Evolutionary conservation across 2,888 invertebrate genomes (phyloP).

Genomic region (Drosophila ezoana): DNA sequence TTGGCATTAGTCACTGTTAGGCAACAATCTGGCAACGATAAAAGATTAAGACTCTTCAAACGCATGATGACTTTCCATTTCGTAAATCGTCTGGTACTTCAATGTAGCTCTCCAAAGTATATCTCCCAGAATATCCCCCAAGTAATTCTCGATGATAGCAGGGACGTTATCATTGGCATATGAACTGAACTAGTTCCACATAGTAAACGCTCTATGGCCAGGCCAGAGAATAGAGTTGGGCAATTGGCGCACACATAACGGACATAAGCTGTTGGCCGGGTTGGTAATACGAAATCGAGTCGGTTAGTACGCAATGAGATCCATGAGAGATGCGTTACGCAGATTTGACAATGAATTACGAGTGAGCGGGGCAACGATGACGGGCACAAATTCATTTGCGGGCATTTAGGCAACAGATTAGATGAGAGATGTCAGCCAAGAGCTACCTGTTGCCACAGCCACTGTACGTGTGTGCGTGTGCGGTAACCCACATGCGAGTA

Average conservation of each 20-base stretch:
- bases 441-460: conserved; percentile 34
- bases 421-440: conserved; percentile 54
- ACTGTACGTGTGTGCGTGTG: conserved; percentile 8
- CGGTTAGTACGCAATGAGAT: conserved; percentile 40
- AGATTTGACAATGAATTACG: conserved; percentile 55
- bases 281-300: conserved; percentile 25
- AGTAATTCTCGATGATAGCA: no score
- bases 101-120: no score
- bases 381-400: conserved; percentile 47
- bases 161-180: neutral
- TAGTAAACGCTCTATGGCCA: neutral
- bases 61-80: no score
- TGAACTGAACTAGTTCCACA: neutral
- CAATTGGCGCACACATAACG: conserved; percentile 46
- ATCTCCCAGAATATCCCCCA: no score
- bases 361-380: conserved; percentile 39
- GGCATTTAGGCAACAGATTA: conserved; percentile 63
- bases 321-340: conserved; percentile 49
- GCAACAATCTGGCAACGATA: no score
- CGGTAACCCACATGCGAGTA: conserved; percentile 31
- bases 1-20: no score
- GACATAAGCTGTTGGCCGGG: conserved; percentile 24
- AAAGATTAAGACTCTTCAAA: no score
- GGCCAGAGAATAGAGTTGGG: conserved; percentile 5
- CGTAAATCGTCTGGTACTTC: no score